phyloP scores from a whole-genome alignment of 2,888 invertebrate genomes.

The Mylabris sibirica region DNA sequence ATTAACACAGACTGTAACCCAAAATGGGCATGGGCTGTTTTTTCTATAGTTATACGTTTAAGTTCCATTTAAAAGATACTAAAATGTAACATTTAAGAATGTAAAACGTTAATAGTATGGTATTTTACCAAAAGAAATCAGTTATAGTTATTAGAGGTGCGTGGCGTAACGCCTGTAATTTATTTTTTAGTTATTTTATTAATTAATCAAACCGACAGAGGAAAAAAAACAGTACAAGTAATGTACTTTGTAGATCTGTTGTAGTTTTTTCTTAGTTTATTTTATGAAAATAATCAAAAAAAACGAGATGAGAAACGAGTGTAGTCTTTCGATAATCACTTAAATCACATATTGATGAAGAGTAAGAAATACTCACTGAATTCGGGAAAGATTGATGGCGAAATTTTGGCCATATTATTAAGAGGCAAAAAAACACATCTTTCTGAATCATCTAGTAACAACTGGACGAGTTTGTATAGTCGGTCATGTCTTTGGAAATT shows the following conservation, averaged over 20 bases:
- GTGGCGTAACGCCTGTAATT: conserved; percentile 45
- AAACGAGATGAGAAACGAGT: conserved; percentile 23
- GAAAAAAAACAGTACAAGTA: conserved; percentile 41
- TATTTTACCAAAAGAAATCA: conserved; percentile 63
- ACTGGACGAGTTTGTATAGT: conserved; percentile 32
- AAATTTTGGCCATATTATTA: conserved; percentile 20
- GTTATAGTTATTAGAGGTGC: conserved; percentile 32
- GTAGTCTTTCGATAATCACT: conserved; percentile 21
- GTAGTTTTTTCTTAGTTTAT: conserved; percentile 46
- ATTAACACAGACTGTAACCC: conserved; percentile 35
- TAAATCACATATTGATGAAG: conserved; percentile 10
- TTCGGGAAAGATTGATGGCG: conserved; percentile 24
- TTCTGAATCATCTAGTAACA: neutral
- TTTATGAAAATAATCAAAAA: conserved; percentile 37
- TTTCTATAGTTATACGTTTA: conserved; percentile 23
- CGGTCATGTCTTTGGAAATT: conserved; percentile 44
- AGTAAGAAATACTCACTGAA: conserved; percentile 34
- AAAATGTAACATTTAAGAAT: conserved; percentile 57
- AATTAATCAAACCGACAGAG: neutral
- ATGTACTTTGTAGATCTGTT: conserved; percentile 47
- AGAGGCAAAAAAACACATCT: neutral
- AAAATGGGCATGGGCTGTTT: conserved; percentile 38
- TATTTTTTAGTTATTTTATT: conserved; percentile 47
- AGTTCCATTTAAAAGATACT: conserved; percentile 53
- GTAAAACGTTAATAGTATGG: conserved; percentile 68